Evolutionary conservation across 2,797 vertebrate genomes (phyloP).

Genomic region (Gambusia yucatana): DNA sequence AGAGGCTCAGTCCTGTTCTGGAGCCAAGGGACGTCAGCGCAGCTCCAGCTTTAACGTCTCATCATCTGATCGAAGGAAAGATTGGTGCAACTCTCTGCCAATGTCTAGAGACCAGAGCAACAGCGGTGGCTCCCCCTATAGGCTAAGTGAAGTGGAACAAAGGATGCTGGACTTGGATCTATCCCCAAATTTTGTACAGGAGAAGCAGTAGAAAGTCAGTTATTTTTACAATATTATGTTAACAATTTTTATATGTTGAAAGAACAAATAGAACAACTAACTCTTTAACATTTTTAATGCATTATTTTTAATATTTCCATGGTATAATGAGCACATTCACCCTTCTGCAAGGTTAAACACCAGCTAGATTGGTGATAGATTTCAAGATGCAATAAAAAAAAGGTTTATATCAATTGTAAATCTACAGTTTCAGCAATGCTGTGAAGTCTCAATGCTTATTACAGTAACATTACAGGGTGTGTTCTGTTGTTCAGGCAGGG

Average conservation of each 20-base stretch:
- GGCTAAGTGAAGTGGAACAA: conserved; percentile 89
- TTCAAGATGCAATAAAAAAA: not conserved
- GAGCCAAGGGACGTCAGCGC: conserved; percentile 78
- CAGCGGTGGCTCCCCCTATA: conserved; percentile 85
- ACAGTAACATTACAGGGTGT: not conserved
- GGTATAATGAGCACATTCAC: not conserved
- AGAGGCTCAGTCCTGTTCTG: conserved; percentile 77
- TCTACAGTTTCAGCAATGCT: conserved; percentile 20
- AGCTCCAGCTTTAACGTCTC: conserved; percentile 84
- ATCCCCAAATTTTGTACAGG: conserved; percentile 81
- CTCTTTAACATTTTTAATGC: conserved; percentile 5
- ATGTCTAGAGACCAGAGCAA: conserved; percentile 84
- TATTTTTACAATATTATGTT: not conserved
- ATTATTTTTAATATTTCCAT: not conserved
- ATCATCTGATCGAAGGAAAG: conserved; percentile 77
- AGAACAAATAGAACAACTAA: conserved; percentile 4
- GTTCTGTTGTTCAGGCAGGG: conserved; percentile 9
- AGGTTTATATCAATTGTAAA: conserved; percentile 3
- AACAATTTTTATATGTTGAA: not conserved
- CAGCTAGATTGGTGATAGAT: not conserved
- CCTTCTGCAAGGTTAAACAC: conserved; percentile 16
- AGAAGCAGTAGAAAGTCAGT: conserved; percentile 54
- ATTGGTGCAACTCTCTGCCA: conserved; percentile 88
- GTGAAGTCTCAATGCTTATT: conserved; percentile 18
- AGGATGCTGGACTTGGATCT: conserved; percentile 88